These are phyloP conservation scores for Danionella dracula DNA, from an alignment of 2,797 vertebrate species.

Conservation along the genomic window DNA sequence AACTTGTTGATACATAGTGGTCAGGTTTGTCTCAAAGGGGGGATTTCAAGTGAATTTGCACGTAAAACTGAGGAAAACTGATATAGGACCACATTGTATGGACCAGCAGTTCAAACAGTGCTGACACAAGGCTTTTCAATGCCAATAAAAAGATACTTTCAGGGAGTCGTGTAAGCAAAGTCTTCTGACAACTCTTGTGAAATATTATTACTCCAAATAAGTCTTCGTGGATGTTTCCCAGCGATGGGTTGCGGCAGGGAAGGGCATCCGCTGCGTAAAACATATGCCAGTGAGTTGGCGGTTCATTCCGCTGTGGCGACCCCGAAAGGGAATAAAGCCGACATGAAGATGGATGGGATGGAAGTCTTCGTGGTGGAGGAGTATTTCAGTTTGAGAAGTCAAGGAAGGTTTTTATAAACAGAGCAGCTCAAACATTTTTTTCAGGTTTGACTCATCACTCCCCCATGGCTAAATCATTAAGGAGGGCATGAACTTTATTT, in stretches of 20 bases:
- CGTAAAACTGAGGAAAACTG: constrained; percentile 11
- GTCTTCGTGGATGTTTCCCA: neutral
- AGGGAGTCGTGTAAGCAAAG: constrained; percentile 32
- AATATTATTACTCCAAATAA: constrained; percentile 21
- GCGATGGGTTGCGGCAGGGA: no score
- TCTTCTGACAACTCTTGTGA: constrained; percentile 21
- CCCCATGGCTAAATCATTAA: neutral
- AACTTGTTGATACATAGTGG: constrained; percentile 13
- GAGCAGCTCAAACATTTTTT: neutral
- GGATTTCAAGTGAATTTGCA: constrained; percentile 15
- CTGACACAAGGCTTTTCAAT: constrained; percentile 28
- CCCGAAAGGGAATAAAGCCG: no score
- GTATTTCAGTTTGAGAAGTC: constrained; percentile 20
- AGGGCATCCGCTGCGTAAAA: no score
- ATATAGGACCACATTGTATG: constrained; percentile 10
- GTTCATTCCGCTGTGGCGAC: no score
- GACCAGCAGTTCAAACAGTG: constrained; percentile 19
- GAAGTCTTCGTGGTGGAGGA: constrained; percentile 25
- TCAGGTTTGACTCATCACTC: neutral
- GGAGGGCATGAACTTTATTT: no score
- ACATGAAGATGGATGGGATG: no score
- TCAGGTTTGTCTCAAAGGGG: neutral
- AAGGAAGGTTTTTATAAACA: constrained; percentile 28
- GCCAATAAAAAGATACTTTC: constrained; percentile 40
- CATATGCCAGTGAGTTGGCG: no score